Evolutionary conservation across 2,797 vertebrate genomes (phyloP).

Genomic region (Loris lydekkerianus): DNA sequence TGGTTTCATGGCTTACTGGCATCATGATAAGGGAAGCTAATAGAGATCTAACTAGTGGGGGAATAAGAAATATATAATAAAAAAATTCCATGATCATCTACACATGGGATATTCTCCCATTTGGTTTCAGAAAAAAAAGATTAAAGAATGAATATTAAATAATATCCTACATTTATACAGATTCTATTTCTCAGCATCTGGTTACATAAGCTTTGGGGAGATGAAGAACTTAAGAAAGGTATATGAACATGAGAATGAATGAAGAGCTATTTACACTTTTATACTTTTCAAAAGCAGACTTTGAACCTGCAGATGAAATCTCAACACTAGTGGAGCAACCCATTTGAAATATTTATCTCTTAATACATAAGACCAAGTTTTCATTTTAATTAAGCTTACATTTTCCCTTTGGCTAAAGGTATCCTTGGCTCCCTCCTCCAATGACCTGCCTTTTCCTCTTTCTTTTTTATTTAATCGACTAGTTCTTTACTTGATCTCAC

Average conservation of each 20-base stretch:
- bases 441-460: background rate
- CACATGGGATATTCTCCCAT: background rate
- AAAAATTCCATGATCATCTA: background rate
- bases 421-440: background rate
- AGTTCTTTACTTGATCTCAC: background rate
- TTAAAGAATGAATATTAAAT: conserved; percentile 33
- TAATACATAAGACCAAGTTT: background rate
- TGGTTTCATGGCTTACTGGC: background rate
- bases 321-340: background rate
- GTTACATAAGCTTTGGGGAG: background rate
- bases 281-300: background rate
- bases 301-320: background rate
- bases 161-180: background rate
- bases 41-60: background rate
- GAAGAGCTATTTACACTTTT: background rate
- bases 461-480: background rate
- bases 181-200: background rate
- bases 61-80: background rate
- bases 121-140: background rate
- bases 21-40: conserved; percentile 44
- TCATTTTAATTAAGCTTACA: conserved; percentile 3
- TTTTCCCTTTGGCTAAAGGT: background rate
- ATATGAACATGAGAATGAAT: background rate
- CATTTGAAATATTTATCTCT: background rate
- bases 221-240: background rate